These are phyloP conservation scores for Micrasema minimum DNA, from an alignment of 1,140 invertebrate genomes.

Conservation along the genomic window DNA sequence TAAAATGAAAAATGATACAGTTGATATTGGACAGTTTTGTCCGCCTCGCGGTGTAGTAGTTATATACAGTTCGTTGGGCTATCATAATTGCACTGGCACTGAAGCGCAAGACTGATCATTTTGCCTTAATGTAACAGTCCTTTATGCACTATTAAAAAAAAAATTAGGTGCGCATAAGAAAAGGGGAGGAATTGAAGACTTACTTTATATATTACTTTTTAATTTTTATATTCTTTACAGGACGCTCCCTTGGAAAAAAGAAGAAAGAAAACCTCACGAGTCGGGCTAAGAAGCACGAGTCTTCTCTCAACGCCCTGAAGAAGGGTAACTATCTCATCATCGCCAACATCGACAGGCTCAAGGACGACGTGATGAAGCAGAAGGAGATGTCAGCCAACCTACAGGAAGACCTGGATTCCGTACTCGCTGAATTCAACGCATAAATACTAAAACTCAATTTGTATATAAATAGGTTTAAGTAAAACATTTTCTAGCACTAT, in stretches of 20 bases:
- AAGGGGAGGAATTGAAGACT: too few relatives aligned
- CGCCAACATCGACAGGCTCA: constrained; percentile 84
- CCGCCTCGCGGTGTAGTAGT: too few relatives aligned
- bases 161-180: too few relatives aligned
- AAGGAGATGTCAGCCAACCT: constrained; percentile 79
- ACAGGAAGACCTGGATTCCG: constrained; percentile 85
- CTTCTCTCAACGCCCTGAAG: constrained; percentile 79
- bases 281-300: constrained; percentile 78
- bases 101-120: too few relatives aligned
- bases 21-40: too few relatives aligned
- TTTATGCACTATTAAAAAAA: too few relatives aligned
- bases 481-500: not conserved
- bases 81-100: too few relatives aligned
- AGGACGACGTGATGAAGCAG: constrained; percentile 85
- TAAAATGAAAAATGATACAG: too few relatives aligned
- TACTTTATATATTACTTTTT: too few relatives aligned
- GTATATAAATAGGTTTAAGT: constrained; percentile 32
- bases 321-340: constrained; percentile 88
- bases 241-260: constrained; percentile 71
- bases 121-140: too few relatives aligned
- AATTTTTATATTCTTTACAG: constrained; percentile 58
- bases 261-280: constrained; percentile 73
- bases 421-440: constrained; percentile 73
- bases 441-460: constrained; percentile 22
- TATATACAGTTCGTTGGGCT: too few relatives aligned